These are phyloP conservation scores for Drosophila kepulauana DNA, from an alignment of 1,140 invertebrate genomes.

Conservation along the genomic window DNA sequence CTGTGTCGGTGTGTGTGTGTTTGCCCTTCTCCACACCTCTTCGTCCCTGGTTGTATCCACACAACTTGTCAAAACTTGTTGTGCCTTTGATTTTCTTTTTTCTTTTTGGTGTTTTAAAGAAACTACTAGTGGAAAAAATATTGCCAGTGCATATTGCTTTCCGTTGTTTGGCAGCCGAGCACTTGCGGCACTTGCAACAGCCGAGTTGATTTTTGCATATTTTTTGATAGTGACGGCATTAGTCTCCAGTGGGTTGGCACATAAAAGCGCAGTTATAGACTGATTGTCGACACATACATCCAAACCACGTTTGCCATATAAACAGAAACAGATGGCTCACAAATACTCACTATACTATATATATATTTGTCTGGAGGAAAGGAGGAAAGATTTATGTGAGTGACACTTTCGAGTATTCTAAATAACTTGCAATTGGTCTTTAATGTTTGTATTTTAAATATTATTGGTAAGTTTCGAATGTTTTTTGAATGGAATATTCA, in stretches of 20 bases:
- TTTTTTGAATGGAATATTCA: too few relatives aligned
- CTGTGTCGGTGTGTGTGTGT: not conserved
- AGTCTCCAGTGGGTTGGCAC: slow-evolving; percentile 79
- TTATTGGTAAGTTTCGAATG: not conserved
- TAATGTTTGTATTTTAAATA: slow-evolving; percentile 58
- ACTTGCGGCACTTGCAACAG: slow-evolving; percentile 59
- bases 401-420: slow-evolving; percentile 61
- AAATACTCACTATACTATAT: not conserved
- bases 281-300: slow-evolving; percentile 61
- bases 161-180: slow-evolving; percentile 55
- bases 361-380: slow-evolving; percentile 35
- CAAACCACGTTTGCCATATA: not conserved
- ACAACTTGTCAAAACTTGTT: slow-evolving; percentile 74
- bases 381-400: slow-evolving; percentile 75
- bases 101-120: slow-evolving; percentile 24
- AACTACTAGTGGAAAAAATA: slow-evolving; percentile 49
- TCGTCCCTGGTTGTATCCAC: not conserved
- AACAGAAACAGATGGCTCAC: not conserved
- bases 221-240: slow-evolving; percentile 71
- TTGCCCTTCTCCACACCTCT: not conserved
- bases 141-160: slow-evolving; percentile 64
- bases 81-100: slow-evolving; percentile 38
- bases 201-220: slow-evolving; percentile 79
- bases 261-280: slow-evolving; percentile 79
- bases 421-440: slow-evolving; percentile 9